Conservation (phyloP, 2,888 invertebrate genomes). For the Chrysolina americana region DNA sequence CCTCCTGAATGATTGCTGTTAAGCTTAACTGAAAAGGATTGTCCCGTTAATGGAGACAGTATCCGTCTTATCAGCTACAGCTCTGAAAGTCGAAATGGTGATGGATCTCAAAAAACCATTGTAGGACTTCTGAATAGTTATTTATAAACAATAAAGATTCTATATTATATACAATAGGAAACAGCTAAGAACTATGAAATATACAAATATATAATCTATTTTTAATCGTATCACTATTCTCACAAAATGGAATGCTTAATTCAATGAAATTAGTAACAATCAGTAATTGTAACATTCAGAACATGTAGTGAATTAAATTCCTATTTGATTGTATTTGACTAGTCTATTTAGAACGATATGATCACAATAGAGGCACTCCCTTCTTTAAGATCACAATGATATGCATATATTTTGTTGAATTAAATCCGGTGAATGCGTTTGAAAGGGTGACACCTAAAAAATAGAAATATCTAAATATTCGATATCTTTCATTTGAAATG, state of each 20-base stretch:
- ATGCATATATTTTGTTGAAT: slow-evolving; percentile 36
- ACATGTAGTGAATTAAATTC: slow-evolving; percentile 38
- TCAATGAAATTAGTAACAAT: slow-evolving; percentile 28
- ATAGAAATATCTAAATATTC: background rate
- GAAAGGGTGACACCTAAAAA: background rate
- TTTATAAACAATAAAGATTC: slow-evolving; percentile 9
- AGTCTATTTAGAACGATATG: slow-evolving; percentile 47
- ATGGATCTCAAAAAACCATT: background rate
- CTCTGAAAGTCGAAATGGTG: background rate
- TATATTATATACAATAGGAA: slow-evolving; percentile 22
- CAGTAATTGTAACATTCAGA: slow-evolving; percentile 29
- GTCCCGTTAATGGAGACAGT: too few relatives aligned
- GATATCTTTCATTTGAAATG: too few relatives aligned
- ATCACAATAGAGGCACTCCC: slow-evolving; percentile 70
- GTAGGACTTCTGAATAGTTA: background rate
- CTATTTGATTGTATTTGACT: slow-evolving; percentile 45
- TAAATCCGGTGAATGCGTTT: background rate
- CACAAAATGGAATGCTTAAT: slow-evolving; percentile 44
- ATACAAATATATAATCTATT: slow-evolving; percentile 51
- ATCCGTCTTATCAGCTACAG: too few relatives aligned
- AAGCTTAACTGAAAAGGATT: too few relatives aligned
- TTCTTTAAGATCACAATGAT: slow-evolving; percentile 65
- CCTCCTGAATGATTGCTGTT: too few relatives aligned
- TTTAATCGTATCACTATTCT: slow-evolving; percentile 37
- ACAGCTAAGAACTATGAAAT: slow-evolving; percentile 42